These are phyloP conservation scores for Lasioglossum lativentre DNA, from an alignment of 2,888 invertebrate species.

Conservation along the genomic window DNA sequence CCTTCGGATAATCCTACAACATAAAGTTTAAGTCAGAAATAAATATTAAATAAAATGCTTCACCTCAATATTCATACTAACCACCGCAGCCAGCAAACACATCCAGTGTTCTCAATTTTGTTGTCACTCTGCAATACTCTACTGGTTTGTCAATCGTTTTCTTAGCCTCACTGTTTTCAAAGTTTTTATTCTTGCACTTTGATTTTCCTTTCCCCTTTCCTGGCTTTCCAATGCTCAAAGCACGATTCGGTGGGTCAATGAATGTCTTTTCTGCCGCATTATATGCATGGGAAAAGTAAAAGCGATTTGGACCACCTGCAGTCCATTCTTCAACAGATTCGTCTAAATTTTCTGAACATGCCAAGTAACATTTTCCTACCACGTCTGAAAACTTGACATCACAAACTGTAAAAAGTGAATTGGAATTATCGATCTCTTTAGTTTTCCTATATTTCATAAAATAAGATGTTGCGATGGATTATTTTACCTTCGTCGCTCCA, in stretches of 20 bases:
- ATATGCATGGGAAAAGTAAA: slow-evolving; percentile 91
- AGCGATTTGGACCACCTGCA: slow-evolving; percentile 88
- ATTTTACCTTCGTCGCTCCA: slow-evolving; percentile 90
- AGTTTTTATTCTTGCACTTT: slow-evolving; percentile 86
- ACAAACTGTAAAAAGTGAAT: slow-evolving; percentile 81
- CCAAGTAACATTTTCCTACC: slow-evolving; percentile 89
- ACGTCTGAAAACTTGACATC: slow-evolving; percentile 87
- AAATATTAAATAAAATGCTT: not conserved
- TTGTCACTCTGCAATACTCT: slow-evolving; percentile 82
- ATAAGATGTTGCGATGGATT: not conserved
- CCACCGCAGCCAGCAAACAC: slow-evolving; percentile 95
- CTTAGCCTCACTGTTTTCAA: slow-evolving; percentile 59
- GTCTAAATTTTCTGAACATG: slow-evolving; percentile 88
- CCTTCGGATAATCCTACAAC: slow-evolving; percentile 90
- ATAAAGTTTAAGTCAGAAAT: not conserved
- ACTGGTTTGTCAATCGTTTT: slow-evolving; percentile 69
- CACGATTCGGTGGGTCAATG: slow-evolving; percentile 87
- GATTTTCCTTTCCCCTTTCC: slow-evolving; percentile 90
- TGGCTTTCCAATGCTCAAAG: slow-evolving; percentile 87
- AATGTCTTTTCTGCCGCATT: slow-evolving; percentile 86
- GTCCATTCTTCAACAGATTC: slow-evolving; percentile 87
- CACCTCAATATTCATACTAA: slow-evolving; percentile 67
- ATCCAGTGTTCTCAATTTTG: slow-evolving; percentile 89
- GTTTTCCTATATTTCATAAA: not conserved
- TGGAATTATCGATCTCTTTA: not conserved